These are phyloP conservation scores for Atherinosoma microstoma DNA, from an alignment of 2,797 vertebrate species.

Conservation along the genomic window DNA sequence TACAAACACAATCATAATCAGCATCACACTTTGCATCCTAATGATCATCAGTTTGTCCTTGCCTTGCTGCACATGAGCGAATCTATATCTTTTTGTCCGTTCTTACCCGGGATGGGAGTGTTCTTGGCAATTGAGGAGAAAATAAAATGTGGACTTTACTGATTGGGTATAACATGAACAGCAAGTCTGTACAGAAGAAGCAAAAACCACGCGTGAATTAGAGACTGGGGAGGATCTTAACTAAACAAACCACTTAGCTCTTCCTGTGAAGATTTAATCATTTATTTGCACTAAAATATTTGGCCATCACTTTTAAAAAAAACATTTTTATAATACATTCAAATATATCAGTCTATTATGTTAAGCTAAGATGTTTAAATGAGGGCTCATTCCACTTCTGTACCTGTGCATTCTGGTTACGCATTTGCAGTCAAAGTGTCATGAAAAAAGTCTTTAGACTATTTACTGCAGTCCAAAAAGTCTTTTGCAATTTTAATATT, in stretches of 20 bases:
- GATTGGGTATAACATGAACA: conserved; percentile 19
- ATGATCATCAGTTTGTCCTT: conserved; percentile 64
- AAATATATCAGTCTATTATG: too few relatives aligned
- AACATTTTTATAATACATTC: neutral
- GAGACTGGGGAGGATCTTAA: neutral
- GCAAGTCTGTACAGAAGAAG: conserved; percentile 9
- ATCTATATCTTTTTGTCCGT: conserved; percentile 37
- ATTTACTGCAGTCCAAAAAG: neutral
- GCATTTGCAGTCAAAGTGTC: neutral
- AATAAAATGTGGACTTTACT: conserved; percentile 24
- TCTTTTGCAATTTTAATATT: neutral
- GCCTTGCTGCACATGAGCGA: conserved; percentile 73
- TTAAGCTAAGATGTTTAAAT: too few relatives aligned
- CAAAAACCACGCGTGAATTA: conserved; percentile 14
- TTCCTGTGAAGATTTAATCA: neutral
- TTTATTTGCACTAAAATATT: neutral
- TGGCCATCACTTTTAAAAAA: neutral
- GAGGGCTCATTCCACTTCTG: too few relatives aligned
- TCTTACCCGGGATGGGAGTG: conserved; percentile 29
- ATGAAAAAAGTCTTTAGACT: neutral
- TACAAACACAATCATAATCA: conserved; percentile 71
- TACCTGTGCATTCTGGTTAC: too few relatives aligned
- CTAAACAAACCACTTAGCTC: conserved; percentile 15
- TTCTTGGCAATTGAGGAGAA: conserved; percentile 32
- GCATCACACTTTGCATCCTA: conserved; percentile 66